Base-by-base conservation (phyloP, 92 coral and sea anemone genomes). In the Galaxea fascicularis region DNA sequence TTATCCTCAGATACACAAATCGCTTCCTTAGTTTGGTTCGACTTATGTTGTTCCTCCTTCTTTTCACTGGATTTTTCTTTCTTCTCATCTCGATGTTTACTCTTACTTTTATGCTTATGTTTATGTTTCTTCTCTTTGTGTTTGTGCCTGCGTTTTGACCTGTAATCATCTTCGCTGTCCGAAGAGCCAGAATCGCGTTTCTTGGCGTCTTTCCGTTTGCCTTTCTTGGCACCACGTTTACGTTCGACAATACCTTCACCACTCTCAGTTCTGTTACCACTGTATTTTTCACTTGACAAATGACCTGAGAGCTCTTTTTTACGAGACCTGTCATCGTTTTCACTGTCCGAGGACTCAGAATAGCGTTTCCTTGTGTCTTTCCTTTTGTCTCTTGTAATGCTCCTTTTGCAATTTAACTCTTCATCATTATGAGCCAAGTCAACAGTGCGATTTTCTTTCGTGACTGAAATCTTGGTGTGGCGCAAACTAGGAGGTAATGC, bases 71-170 rank as follows among this genome's bases (percentile, higher is more conserved):
- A 45, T 41, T 69, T 68, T 16, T 41, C 39, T 28, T n/a, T 77
- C 57, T 89, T 85, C 1, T 71, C 85, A 18, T 53, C 60, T 9
- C 82, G 71, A 25, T 69, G 77, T 62, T 63, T 83, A 39, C 77
- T 25, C 62, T 53, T 79, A 59, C 65, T 68, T 73, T 81, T 91
- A 21, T 81, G 54, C 17, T 59, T 60, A 14, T 60, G 66, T 65
- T 69, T 83, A 30, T 84, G 91, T 53, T 65, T 69, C 83, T 85
- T 95, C 57, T 71, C 71, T 59, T 88, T 88, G 25, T 73, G 90
- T 69, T 82, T 93, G 68, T 79, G 83, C 74, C 73, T 93, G 73
- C 58, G 80, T 44, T 82, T 87, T 28, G 59, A 28, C 54, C 76
- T 73, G 28, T 64, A 35, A n/a, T 70, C 69, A 17, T 83, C 87